Conservation (phyloP, 1,140 invertebrate species). For the Drosophila baimaii region DNA sequence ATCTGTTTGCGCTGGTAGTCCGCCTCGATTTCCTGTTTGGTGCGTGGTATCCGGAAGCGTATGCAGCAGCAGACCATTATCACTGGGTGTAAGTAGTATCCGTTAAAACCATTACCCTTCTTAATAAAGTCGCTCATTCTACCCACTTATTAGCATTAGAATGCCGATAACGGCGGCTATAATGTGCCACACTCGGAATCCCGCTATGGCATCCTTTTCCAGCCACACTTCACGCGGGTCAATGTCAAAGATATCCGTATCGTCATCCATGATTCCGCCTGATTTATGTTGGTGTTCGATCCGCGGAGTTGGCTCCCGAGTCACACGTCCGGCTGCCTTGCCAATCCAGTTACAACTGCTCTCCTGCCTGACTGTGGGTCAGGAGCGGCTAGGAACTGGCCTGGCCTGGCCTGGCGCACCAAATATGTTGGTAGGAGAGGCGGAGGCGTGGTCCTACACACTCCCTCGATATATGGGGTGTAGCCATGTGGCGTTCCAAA, state of each 20-base stretch:
- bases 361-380: conserved; percentile 3
- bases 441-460: conserved; percentile 31
- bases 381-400: conserved; percentile 8
- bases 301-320: conserved; percentile 29
- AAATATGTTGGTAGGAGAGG: conserved; percentile 32
- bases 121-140: background rate
- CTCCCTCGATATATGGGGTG: conserved; percentile 35
- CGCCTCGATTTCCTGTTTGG: conserved; percentile 96
- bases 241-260: conserved; percentile 60
- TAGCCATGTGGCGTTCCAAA: conserved; percentile 40
- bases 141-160: conserved; percentile 70
- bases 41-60: conserved; percentile 93
- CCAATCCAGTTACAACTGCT: conserved; percentile 60
- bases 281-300: conserved; percentile 25
- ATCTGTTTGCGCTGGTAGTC: conserved; percentile 94
- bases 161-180: conserved; percentile 87
- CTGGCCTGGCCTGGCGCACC: conserved; percentile 27
- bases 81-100: conserved; percentile 82
- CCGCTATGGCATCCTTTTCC: conserved; percentile 85
- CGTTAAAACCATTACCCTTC: background rate
- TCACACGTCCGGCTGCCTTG: conserved; percentile 54
- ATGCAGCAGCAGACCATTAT: conserved; percentile 94
- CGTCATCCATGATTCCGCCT: conserved; percentile 58
- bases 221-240: conserved; percentile 86
- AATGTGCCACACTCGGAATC: conserved; percentile 88